A percentile compares a stretch with the other conserved stretches of the same genome.
Evolutionary conservation across 2,888 invertebrate genomes (phyloP).

Genomic region (Latrodectus hesperus): DNA sequence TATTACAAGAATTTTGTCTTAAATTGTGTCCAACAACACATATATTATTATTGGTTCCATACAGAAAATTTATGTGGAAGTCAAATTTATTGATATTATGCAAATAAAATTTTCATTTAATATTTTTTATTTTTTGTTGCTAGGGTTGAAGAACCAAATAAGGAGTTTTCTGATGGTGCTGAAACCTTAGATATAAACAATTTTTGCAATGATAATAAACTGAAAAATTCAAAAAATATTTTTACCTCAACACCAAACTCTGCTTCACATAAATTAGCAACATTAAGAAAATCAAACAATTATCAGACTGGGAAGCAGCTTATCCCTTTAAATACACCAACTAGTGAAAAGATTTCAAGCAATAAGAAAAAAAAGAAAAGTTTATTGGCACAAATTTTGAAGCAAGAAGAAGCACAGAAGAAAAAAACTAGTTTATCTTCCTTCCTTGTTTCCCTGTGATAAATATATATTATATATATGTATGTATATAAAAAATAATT

Average conservation of each 20-base stretch:
- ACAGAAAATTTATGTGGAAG: no score
- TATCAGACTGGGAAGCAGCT: not conserved
- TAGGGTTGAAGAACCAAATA: no score
- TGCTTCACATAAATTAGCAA: not conserved
- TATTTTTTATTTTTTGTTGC: no score
- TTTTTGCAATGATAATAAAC: not conserved
- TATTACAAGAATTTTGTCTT: no score
- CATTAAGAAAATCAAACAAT: not conserved
- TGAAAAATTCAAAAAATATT: not conserved
- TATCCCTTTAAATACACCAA: not conserved
- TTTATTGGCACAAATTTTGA: constrained; percentile 24
- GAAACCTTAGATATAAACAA: no score
- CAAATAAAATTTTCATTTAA: no score
- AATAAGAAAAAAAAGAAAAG: constrained; percentile 33
- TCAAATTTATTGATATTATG: no score
- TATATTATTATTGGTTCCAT: no score
- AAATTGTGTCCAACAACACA: no score
- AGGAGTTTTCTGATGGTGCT: no score
- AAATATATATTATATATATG: no score
- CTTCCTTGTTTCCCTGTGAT: constrained; percentile 47
- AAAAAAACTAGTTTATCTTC: constrained; percentile 40
- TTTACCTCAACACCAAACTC: not conserved
- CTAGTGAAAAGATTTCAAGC: not conserved
- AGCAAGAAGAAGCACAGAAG: constrained; percentile 32
- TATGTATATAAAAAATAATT: no score